Evolutionary conservation across 1,140 invertebrate species (phyloP), one percentile per base, ranked within the genome.

Genomic region (Patella vulgata): DNA sequence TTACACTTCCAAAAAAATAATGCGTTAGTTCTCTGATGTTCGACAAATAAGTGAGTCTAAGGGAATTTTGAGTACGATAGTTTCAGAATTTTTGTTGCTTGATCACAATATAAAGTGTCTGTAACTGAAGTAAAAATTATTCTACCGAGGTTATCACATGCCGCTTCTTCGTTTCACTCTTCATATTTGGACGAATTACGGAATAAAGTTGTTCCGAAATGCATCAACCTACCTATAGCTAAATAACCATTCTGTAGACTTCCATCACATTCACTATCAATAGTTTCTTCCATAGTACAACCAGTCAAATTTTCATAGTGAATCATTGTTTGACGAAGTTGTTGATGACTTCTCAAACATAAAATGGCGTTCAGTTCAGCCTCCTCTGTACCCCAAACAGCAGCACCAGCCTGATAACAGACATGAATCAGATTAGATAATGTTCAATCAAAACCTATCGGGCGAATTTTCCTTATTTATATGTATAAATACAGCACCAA

Each of bases 361-460:
- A 92, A 80, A 57, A 92, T 88, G 58, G 87, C 86, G 66, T 90
- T 90, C 74, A 92, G 90, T 6, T 89, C 86, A 68, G 89, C 88
- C 82, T 92, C 91, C 58, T 90, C 89, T 9, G 91, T 92, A 28
- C 91, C 91, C 66, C 89, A 86, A 77, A 88, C 89, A 44, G 59
- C 71, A 21, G 75, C 73, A n/a, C 79, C 80, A 51, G 78, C 80
- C 77, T 84, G 59, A 17, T 57, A 63, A 44, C 23, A 12, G 40
- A 54, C 28, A 9, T 19, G 19, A 44, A 30, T 27, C 23, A 3
- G 25, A 25, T 11, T 57, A 17, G n/a, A 48, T 25, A 14, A 14
- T 25, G 23, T 25, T 48, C 6, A 50, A 19, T 17, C 6, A 27
- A 19, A 19, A 50, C 47, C 28, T 0, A 0, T 9, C 19, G 14